Evolutionary conservation across 2,113 vertebrate genomes (phyloP), one percentile per base, ranked within the genome.

Genomic region (Tympanuchus pallidicinctus): DNA sequence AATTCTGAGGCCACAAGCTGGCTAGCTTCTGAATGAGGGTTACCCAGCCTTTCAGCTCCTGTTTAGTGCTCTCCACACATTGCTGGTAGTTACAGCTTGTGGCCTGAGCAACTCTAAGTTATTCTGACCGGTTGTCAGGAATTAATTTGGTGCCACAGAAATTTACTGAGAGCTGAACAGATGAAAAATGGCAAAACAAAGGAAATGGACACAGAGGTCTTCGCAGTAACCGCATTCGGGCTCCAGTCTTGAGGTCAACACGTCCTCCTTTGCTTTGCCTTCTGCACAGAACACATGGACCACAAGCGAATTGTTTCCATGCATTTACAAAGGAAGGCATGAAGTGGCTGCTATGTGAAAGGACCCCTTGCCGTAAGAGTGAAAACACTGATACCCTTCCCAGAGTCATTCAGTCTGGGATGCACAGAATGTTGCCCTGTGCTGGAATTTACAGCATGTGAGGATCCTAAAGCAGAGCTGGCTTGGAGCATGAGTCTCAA

Each of bases 41-140:
- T 30, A 60, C 76, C 42, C 42, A 6, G 92, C 52, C 80, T 96
- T 93, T 81, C 92, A 92, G 86, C 88, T 94, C 94, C 93, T 94
- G 69, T 95, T 90, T 12, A 75, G 57, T 64, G 52, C 52, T 57
- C 76, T 94, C 85, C 79, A 12, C 3, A 6, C 64, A 60, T 10
- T 66, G 79, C 86, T 90, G 56, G 67, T 76, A 85, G 75, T 28
- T 69, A 73, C 66, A 8, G 28, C 57, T 79, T 56, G 85, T 89
- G 81, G 77, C 69, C 61, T 52, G 56, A 65, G 84, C 1, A 0
- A 86, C 82, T 74, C 92, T 27, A 61, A 75, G 66, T 50, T 82
- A 54, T 76, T 94, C 71, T 96, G 93, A 83, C 90, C 90, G 86
- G 34, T 36, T 14, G 5, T 84, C 57, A 56, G 80, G 90, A 90